Evolutionary conservation across 2,888 invertebrate species (phyloP).

Genomic region (Sialis fuliginosa): DNA sequence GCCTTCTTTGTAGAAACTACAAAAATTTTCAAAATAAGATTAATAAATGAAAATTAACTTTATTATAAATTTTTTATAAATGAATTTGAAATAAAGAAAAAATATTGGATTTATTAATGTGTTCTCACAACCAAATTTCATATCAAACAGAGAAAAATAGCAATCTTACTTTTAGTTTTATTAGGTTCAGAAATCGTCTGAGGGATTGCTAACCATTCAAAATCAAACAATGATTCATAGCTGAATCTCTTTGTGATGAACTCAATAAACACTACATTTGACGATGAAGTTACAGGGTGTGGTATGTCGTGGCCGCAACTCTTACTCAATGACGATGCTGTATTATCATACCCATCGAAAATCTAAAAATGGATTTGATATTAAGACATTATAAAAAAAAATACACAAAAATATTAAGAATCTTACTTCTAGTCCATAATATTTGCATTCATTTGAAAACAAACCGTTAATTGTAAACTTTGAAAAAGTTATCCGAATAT

Average conservation of each 20-base stretch:
- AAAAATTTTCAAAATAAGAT: too few relatives aligned
- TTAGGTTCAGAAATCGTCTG: constrained; percentile 9
- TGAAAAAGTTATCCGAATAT: constrained; percentile 32
- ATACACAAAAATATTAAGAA: neutral
- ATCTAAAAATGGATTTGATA: constrained; percentile 26
- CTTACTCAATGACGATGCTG: constrained; percentile 34
- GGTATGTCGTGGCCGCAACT: constrained; percentile 35
- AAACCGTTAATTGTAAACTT: constrained; percentile 25
- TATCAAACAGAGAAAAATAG: neutral
- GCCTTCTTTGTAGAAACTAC: too few relatives aligned
- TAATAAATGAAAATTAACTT: too few relatives aligned
- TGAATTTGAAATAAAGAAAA: too few relatives aligned
- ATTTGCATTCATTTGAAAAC: too few relatives aligned
- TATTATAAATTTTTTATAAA: too few relatives aligned
- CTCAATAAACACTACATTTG: constrained; percentile 44
- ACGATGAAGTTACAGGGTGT: constrained; percentile 35
- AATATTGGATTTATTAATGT: too few relatives aligned
- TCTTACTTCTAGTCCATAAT: neutral
- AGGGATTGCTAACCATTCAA: constrained; percentile 29
- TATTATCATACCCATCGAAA: constrained; percentile 57
- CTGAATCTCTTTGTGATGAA: constrained; percentile 27
- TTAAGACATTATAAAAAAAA: neutral
- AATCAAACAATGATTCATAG: constrained; percentile 28
- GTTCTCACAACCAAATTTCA: too few relatives aligned
- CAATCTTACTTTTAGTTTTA: neutral